Conservation (phyloP, 2,888 invertebrate species). For the Selenia dentaria region DNA sequence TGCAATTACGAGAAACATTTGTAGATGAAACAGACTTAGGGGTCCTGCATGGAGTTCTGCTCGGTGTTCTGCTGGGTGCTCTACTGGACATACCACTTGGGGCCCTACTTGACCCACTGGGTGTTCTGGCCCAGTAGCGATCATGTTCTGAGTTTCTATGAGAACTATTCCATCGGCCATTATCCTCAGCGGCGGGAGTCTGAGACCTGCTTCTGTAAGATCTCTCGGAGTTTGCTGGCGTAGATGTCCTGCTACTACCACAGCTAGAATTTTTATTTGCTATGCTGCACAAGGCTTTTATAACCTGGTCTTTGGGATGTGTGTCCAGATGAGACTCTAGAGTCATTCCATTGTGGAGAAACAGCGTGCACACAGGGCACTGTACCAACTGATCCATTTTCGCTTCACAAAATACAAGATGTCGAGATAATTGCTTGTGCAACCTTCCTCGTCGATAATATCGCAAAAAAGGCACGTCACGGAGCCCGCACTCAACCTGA, state of each 20-base stretch:
- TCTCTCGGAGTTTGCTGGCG: constrained; percentile 68
- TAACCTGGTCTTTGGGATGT: constrained; percentile 95
- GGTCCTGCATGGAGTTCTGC: constrained; percentile 62
- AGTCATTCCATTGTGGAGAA: constrained; percentile 92
- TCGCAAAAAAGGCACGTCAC: constrained; percentile 49
- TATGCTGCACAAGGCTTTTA: constrained; percentile 88
- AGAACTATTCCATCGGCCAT: constrained; percentile 57
- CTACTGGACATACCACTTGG: constrained; percentile 35
- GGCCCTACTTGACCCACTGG: constrained; percentile 57
- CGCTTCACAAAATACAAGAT: constrained; percentile 32
- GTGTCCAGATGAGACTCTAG: constrained; percentile 92
- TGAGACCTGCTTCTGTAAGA: constrained; percentile 72
- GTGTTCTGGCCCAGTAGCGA: constrained; percentile 70
- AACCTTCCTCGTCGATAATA: constrained; percentile 35
- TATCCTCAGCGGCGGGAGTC: constrained; percentile 67
- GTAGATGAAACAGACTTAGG: constrained; percentile 56
- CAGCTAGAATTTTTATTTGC: constrained; percentile 71
- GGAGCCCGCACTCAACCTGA: constrained; percentile 58
- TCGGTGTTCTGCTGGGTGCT: constrained; percentile 66
- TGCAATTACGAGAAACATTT: constrained; percentile 56
- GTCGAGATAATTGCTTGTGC: background rate
- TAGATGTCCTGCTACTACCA: constrained; percentile 66
- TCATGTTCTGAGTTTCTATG: constrained; percentile 65
- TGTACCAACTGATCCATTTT: constrained; percentile 81
- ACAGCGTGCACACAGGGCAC: constrained; percentile 94